Evolutionary conservation across 1,140 invertebrate genomes (phyloP).

Genomic region (Drosophila tani): DNA sequence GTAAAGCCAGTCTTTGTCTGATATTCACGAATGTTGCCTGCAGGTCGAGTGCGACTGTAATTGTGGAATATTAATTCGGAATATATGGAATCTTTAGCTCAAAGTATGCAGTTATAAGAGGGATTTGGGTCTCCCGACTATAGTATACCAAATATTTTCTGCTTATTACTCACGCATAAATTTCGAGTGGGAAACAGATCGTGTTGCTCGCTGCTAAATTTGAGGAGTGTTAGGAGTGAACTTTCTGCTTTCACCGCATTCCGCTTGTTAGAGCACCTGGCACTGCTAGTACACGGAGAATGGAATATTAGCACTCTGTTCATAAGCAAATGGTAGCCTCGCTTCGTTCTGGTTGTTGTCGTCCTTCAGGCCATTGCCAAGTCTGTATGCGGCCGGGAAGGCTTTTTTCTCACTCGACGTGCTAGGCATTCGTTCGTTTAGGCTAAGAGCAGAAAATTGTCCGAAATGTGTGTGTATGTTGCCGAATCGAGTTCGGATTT

Average conservation of each 20-base stretch:
- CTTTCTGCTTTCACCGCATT: not conserved
- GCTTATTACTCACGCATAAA: constrained; percentile 7
- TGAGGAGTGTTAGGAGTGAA: not conserved
- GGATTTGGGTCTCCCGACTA: too few species aligned
- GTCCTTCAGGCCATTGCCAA: not conserved
- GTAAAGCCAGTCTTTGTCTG: too few species aligned
- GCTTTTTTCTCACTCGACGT: not conserved
- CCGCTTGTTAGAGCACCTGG: not conserved
- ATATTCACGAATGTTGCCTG: too few species aligned
- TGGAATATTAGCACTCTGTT: not conserved
- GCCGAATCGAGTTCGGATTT: not conserved
- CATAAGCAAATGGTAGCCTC: not conserved
- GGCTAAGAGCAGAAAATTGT: not conserved
- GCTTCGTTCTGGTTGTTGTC: not conserved
- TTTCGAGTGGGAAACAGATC: not conserved
- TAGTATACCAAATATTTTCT: too few species aligned
- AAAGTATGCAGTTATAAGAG: too few species aligned
- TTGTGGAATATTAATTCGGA: too few species aligned
- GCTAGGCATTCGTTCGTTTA: not conserved
- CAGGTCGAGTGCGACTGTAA: too few species aligned
- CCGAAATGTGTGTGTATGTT: not conserved
- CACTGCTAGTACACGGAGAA: not conserved
- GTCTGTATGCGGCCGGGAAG: not conserved
- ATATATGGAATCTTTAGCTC: too few species aligned
- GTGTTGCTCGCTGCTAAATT: not conserved